These are phyloP conservation scores for Escarpia spicata DNA, from an alignment of 2,888 invertebrate species.

Conservation along the genomic window DNA sequence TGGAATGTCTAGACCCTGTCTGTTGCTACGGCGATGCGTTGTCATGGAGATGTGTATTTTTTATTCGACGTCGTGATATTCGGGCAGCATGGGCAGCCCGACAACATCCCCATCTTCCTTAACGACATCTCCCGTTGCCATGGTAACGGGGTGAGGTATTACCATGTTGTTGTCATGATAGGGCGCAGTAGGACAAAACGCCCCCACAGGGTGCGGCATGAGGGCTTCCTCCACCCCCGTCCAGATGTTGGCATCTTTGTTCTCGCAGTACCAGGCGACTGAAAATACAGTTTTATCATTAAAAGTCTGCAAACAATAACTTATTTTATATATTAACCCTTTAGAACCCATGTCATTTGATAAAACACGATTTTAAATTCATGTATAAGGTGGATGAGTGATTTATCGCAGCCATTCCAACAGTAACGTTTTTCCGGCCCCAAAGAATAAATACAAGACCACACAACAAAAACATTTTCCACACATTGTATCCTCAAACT, in stretches of 20 bases:
- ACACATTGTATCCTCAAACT: too few relatives aligned
- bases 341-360: too few relatives aligned
- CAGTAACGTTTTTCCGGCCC: too few relatives aligned
- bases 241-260: constrained; percentile 43
- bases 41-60: not conserved
- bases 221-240: constrained; percentile 41
- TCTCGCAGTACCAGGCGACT: constrained; percentile 46
- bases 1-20: not conserved
- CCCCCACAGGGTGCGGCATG: constrained; percentile 38
- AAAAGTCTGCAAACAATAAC: too few relatives aligned
- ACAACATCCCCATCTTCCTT: not conserved
- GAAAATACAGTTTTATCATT: not conserved
- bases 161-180: not conserved
- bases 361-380: too few relatives aligned
- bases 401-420: too few relatives aligned
- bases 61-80: not conserved
- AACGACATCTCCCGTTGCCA: not conserved
- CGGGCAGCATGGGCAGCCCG: not conserved
- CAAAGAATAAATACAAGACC: too few relatives aligned
- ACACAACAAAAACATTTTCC: too few relatives aligned
- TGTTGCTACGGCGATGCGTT: not conserved
- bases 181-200: not conserved
- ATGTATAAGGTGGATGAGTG: too few relatives aligned
- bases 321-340: too few relatives aligned
- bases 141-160: not conserved